Percentiles rank a stretch among this genome's conserved stretches.
Conservation (phyloP, 2,888 invertebrate genomes). For the Yponomeuta malinellus region DNA sequence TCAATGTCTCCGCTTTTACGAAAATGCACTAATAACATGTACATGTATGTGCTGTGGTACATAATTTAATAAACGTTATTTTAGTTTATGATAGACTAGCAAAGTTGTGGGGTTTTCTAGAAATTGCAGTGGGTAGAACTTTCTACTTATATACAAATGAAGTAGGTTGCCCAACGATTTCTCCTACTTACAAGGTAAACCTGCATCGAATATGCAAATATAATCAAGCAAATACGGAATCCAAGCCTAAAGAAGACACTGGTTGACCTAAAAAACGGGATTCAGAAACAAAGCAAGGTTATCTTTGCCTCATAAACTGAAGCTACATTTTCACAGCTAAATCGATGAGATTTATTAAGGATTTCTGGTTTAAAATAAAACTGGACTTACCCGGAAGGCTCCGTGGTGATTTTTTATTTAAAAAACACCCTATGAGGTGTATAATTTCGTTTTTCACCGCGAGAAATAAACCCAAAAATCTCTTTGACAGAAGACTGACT, state of each 20-base stretch:
- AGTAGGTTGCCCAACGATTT: slow-evolving; percentile 23
- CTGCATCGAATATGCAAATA: slow-evolving; percentile 41
- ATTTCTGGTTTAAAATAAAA: slow-evolving; percentile 26
- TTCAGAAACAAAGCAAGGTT: slow-evolving; percentile 38
- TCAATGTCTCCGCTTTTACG: too few relatives aligned
- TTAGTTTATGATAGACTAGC: background rate
- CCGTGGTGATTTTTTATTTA: slow-evolving; percentile 51
- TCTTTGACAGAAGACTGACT: slow-evolving; percentile 61
- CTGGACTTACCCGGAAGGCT: slow-evolving; percentile 69
- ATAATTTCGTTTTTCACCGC: slow-evolving; percentile 49
- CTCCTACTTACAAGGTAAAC: slow-evolving; percentile 25
- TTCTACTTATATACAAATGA: background rate
- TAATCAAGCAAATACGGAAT: slow-evolving; percentile 35
- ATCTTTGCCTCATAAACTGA: slow-evolving; percentile 29
- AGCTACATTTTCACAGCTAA: slow-evolving; percentile 28
- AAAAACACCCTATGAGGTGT: slow-evolving; percentile 49
- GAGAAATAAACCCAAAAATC: slow-evolving; percentile 43
- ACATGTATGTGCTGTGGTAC: too few relatives aligned
- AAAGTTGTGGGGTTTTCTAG: background rate
- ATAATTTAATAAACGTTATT: too few relatives aligned
- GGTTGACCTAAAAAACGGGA: slow-evolving; percentile 59
- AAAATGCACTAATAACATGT: too few relatives aligned
- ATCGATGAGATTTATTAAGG: slow-evolving; percentile 25
- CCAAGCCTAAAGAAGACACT: slow-evolving; percentile 46
- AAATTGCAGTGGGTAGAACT: background rate